A percentile compares a stretch with the other conserved stretches of the same genome.
Conservation (phyloP, 2,797 vertebrate genomes). For the Miopithecus talapoin region DNA sequence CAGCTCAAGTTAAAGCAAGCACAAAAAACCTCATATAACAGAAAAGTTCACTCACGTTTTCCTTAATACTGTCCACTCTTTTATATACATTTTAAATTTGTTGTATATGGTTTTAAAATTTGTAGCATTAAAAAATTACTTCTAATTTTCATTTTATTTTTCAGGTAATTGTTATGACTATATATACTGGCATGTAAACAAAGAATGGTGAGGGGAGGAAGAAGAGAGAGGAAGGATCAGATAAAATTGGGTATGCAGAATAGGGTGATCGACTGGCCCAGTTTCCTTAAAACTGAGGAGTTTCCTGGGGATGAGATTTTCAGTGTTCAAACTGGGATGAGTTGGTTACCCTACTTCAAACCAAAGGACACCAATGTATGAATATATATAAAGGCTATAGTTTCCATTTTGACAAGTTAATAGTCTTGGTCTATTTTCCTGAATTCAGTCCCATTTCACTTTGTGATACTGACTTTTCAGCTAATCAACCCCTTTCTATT, state of each 20-base stretch:
- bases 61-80: background rate
- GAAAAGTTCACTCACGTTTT: background rate
- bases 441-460: background rate
- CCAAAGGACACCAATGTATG: background rate
- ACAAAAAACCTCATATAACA: background rate
- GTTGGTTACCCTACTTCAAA: background rate
- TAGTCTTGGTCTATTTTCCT: background rate
- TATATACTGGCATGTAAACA: background rate
- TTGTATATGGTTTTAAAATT: background rate
- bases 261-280: background rate
- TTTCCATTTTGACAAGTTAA: background rate
- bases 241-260: background rate
- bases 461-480: background rate
- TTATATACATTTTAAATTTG: background rate
- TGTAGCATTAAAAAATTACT: background rate
- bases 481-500: background rate
- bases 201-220: background rate
- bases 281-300: background rate
- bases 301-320: background rate
- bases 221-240: background rate
- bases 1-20: background rate
- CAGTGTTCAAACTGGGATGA: background rate
- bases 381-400: background rate
- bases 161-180: background rate
- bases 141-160: background rate